Conservation (phyloP, 2,113 vertebrate genomes). For the Pachyramphus minor region DNA sequence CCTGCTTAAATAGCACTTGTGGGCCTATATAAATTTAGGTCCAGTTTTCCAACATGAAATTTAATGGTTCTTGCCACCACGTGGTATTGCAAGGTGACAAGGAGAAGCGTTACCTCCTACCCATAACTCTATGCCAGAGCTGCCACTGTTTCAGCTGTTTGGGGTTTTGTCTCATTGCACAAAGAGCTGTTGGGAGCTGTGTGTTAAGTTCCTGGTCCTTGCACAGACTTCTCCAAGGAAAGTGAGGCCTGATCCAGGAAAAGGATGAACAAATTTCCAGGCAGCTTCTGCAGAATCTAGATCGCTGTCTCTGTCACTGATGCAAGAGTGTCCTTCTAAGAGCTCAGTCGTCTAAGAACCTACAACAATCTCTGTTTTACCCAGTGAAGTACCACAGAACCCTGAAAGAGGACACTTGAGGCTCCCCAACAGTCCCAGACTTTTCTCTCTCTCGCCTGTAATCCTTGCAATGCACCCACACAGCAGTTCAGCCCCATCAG, state of each 20-base stretch:
- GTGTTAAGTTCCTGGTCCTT: neutral
- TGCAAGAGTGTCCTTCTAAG: neutral
- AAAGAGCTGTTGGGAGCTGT: neutral
- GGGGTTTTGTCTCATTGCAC: neutral
- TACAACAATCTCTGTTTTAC: neutral
- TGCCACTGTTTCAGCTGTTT: neutral
- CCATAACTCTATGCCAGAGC: neutral
- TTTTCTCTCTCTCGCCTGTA: neutral
- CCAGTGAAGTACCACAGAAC: neutral
- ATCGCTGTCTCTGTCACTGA: neutral
- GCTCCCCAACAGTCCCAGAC: neutral
- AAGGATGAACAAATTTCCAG: neutral
- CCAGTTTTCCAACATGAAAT: neutral
- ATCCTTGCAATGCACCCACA: neutral
- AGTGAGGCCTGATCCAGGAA: neutral
- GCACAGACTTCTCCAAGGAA: neutral
- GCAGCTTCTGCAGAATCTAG: neutral
- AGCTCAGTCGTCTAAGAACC: neutral
- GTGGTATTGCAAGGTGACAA: neutral
- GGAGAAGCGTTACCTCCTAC: neutral
- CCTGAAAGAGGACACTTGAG: neutral
- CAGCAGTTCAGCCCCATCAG: neutral
- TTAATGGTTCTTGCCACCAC: neutral
- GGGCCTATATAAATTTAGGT: neutral
- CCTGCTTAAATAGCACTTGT: neutral